Evolutionary conservation across 2,888 invertebrate species (phyloP).

Genomic region (Clostera curtula): DNA sequence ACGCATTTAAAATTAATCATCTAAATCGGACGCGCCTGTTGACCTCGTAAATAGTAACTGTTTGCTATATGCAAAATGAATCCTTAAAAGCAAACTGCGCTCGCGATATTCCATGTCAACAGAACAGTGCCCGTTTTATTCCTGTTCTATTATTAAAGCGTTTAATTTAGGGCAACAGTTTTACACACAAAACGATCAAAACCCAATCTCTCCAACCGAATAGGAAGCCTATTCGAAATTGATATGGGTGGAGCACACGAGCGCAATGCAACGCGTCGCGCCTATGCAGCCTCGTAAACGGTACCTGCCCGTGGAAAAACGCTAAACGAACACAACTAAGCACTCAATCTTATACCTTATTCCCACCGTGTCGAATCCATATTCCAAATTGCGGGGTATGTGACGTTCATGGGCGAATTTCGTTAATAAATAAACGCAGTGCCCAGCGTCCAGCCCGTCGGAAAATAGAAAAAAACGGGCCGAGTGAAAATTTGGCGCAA

Average conservation of each 20-base stretch:
- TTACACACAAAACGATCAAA: constrained; percentile 71
- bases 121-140: constrained; percentile 49
- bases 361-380: constrained; percentile 25
- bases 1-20: no score
- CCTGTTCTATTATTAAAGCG: constrained; percentile 71
- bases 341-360: constrained; percentile 33
- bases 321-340: constrained; percentile 22
- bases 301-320: constrained; percentile 34
- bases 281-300: constrained; percentile 69
- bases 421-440: constrained; percentile 74
- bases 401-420: constrained; percentile 65
- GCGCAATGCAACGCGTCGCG: constrained; percentile 55
- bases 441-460: constrained; percentile 51
- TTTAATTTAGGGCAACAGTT: constrained; percentile 73
- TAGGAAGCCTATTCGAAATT: constrained; percentile 73
- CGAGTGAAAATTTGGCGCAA: constrained; percentile 64
- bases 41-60: constrained; percentile 22
- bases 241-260: constrained; percentile 69
- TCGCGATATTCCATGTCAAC: constrained; percentile 46
- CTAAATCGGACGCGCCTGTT: no score
- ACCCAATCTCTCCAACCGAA: constrained; percentile 66
- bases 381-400: constrained; percentile 34
- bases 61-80: constrained; percentile 49
- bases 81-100: constrained; percentile 43
- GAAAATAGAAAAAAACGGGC: constrained; percentile 56